These are phyloP conservation scores for Anoura caudifer DNA, from an alignment of 2,113 vertebrate species.

Conservation along the genomic window DNA sequence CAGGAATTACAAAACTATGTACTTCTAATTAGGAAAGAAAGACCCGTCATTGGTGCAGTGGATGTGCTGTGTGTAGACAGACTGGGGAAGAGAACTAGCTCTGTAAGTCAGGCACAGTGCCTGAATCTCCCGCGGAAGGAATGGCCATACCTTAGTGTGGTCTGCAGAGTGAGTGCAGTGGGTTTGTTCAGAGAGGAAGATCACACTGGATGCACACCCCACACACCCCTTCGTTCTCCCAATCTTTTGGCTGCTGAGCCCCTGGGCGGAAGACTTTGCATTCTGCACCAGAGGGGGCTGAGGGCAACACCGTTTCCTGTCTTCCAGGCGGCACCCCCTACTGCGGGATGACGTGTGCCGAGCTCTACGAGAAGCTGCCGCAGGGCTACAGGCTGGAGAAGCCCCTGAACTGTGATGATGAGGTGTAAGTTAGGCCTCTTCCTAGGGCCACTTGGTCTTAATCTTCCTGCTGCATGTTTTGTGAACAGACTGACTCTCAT, in stretches of 20 bases:
- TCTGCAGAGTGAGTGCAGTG: accelerated
- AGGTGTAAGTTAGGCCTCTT: constrained; percentile 85
- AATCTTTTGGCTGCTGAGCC: no score
- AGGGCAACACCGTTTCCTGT: background rate
- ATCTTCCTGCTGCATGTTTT: background rate
- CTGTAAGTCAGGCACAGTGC: accelerated
- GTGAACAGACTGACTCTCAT: background rate
- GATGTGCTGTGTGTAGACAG: background rate
- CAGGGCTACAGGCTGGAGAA: constrained; percentile 91
- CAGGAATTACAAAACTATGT: background rate
- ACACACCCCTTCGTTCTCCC: background rate
- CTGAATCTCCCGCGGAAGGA: background rate
- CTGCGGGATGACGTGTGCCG: constrained; percentile 91
- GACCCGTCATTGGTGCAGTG: no score
- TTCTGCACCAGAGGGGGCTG: background rate
- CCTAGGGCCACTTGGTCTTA: background rate
- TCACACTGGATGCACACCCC: accelerated
- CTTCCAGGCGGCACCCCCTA: constrained; percentile 89
- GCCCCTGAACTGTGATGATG: constrained; percentile 91
- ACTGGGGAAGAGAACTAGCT: accelerated
- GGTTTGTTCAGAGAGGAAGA: background rate
- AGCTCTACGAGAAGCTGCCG: constrained; percentile 91
- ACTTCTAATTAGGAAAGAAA: background rate
- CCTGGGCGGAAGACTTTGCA: background rate
- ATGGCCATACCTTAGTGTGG: accelerated